Evolutionary conservation across 2,888 invertebrate species (phyloP), one percentile per base, ranked within the genome.

Genomic region (Venusia cambrica): DNA sequence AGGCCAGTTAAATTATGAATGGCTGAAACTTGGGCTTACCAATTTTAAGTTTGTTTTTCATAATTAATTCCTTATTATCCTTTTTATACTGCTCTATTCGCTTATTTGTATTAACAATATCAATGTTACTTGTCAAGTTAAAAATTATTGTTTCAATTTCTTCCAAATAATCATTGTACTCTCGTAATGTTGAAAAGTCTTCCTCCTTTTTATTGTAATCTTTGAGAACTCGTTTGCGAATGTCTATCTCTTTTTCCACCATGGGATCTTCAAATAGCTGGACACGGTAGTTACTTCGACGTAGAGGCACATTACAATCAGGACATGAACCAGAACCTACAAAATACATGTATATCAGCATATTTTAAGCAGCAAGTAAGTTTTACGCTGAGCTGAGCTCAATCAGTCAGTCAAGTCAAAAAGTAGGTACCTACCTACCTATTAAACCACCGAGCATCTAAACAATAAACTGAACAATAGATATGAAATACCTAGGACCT

Each of bases 191-290:
- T 0, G 83, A 70, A 71, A 99, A 99, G 74, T 99, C 99, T 50
- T 97, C 97, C 70, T 97, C 96, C 64, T 94, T 96, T 65, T 98
- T 97, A 66, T 98, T 98, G 65, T 94, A 99, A 74, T 98, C 97
- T 52, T 93, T 90, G 5, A 97, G 80, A 9, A 99, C 92, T 51
- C 94, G 89, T 67, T 94, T 94, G 13, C 99, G 88, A 44, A 99
- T 97, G 63, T 98, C 97, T 4, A 98, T 94, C 88, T 99, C 99
- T 72, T 98, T 98, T 76, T 99, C 99, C 0, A 99, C 96, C 83
- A 90, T 90, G 0, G 98, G 90, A 85, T 99, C 98, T 87, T 99
- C 99, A 68, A 99, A 99, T 7, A 98, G 85, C 67, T 99, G 99
- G 2, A 97, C 92, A 30, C 99, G 90, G 69, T 96, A 99, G 67